Evolutionary conservation across 1,140 invertebrate species (phyloP).

Genomic region (Hormaphis cornu): DNA sequence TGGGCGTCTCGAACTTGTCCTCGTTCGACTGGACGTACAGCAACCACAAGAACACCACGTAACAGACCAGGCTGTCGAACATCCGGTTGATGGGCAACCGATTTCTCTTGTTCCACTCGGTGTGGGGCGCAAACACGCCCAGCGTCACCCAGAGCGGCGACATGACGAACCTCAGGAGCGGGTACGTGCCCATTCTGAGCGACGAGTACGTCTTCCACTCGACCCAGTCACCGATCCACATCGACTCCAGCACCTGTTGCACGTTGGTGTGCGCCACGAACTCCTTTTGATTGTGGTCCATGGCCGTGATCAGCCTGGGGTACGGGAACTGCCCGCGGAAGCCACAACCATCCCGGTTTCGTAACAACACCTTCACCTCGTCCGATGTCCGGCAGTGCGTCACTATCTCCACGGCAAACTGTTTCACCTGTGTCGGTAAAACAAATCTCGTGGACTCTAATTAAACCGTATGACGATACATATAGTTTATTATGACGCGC

Average conservation of each 20-base stretch:
- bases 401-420: constrained; percentile 55
- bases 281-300: constrained; percentile 62
- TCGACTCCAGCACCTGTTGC: constrained; percentile 49
- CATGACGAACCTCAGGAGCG: constrained; percentile 43
- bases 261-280: constrained; percentile 66
- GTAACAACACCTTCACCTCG: constrained; percentile 59
- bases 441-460: too few species aligned
- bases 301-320: constrained; percentile 56
- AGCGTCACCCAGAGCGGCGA: constrained; percentile 46
- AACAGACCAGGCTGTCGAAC: constrained; percentile 52
- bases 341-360: constrained; percentile 43
- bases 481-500: too few species aligned
- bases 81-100: constrained; percentile 50
- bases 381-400: constrained; percentile 52
- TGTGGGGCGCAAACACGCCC: constrained; percentile 44
- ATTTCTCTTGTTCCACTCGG: constrained; percentile 41
- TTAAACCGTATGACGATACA: too few species aligned
- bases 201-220: constrained; percentile 46
- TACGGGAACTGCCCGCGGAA: constrained; percentile 43
- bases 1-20: constrained; percentile 46
- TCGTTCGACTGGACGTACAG: constrained; percentile 50
- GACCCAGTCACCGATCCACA: constrained; percentile 50
- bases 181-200: constrained; percentile 40
- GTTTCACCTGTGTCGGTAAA: constrained; percentile 48
- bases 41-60: constrained; percentile 52